Percentiles rank a stretch among this genome's conserved stretches.
Conservation (phyloP, 2,888 invertebrate genomes). For the Coenonympha glycerion region DNA sequence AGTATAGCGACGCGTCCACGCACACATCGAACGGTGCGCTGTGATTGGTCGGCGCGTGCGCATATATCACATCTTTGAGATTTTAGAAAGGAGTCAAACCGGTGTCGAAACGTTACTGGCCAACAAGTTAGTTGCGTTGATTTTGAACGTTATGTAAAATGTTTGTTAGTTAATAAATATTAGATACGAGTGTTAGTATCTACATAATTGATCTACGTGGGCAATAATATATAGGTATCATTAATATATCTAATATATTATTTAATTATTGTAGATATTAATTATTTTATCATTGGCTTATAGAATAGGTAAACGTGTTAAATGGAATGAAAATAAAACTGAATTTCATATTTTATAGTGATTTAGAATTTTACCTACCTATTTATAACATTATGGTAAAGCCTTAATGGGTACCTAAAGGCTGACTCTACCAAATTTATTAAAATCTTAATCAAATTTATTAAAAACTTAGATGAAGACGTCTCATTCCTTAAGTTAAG, state of each 20-base stretch:
- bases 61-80: conserved; percentile 56
- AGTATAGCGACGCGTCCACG: conserved; percentile 30
- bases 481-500: no score
- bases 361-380: no score
- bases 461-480: no score
- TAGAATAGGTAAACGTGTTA: no score
- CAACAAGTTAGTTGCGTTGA: conserved; percentile 41
- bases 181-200: conserved; percentile 19
- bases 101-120: conserved; percentile 48
- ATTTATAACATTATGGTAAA: no score
- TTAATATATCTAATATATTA: background rate
- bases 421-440: no score
- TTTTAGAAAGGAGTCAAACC: conserved; percentile 68
- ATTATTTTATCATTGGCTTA: background rate
- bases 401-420: no score
- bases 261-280: background rate
- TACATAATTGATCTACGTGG: conserved; percentile 21
- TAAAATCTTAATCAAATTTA: no score
- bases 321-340: no score
- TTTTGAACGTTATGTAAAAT: conserved; percentile 37
- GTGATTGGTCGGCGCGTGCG: conserved; percentile 51
- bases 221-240: no score
- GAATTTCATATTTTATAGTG: no score
- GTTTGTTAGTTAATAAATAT: conserved; percentile 24
- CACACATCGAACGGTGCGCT: conserved; percentile 32